Base-by-base conservation (phyloP, 1,140 invertebrate genomes). In the Colletes gigas region DNA sequence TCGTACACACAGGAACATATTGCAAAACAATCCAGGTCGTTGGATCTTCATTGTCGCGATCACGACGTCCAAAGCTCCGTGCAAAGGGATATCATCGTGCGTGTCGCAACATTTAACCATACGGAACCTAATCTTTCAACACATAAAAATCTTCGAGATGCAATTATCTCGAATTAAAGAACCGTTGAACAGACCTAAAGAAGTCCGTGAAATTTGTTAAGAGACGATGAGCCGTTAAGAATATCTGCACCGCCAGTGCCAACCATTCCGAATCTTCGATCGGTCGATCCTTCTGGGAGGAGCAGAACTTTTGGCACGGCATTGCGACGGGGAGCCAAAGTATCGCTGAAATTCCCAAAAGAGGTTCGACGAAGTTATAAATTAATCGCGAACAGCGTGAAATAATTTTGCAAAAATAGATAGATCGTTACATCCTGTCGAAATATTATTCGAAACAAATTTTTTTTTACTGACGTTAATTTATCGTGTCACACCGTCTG, bases 41-140 rank as follows among this genome's bases (percentile, higher is more conserved):
- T 73, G 39, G 3, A 19, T 67, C n/a, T 8, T 47, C 47, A 62
- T 78, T 4, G 57, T 15, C 39, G 30, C 19, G 12, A 21, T 10
- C 9, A 54, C 47, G 0, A 78, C 55, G n/a, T 74, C 60, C 21
- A 74, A 10, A 3, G 81, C 59, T 17, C 52, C 68, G 54, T 72
- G 47, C 9, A 83, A 50, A 41, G 57, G 65, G 39, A 86, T 59
- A 39, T 63, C 59, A 1, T 76, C 66, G n/a, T 57, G 72, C 5
- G 39, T 17, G 14, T 17, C n/a, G 44, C 15, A 15, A 0, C 30
- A 47, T 44, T 21, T 75, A 12, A 3, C 1, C 17, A 44, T n/a
- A 14, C 65, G 78, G 14, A 60, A 59, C 12, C 71, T 80, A 54
- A 21, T 75, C 62, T 60, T 65, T 78, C 60, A 30, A 7, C 0